phyloP scores from a whole-genome alignment of 1,140 invertebrate species.

The Sipha flava region DNA sequence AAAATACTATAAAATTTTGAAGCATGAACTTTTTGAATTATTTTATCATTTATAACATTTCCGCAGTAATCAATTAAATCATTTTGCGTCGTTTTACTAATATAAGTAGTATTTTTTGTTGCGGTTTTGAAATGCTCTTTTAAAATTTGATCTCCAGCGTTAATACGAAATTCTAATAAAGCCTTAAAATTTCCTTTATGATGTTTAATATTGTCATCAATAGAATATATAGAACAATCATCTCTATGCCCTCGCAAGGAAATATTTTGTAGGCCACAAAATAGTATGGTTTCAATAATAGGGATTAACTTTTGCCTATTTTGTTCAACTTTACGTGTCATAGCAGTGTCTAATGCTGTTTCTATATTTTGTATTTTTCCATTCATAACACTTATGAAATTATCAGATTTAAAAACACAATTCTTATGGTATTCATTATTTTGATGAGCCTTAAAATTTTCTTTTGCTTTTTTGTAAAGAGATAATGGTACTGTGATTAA shows the following conservation, averaged over 20 bases:
- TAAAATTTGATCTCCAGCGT: constrained; percentile 37
- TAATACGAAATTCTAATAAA: constrained; percentile 37
- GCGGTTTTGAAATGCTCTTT: constrained; percentile 37
- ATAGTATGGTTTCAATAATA: constrained; percentile 38
- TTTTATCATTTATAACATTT: constrained; percentile 29
- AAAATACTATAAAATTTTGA: constrained; percentile 34
- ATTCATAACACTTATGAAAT: neutral
- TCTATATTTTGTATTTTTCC: constrained; percentile 8
- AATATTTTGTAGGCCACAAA: constrained; percentile 39
- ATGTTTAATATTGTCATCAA: constrained; percentile 7
- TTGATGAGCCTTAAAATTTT: neutral
- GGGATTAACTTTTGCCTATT: neutral
- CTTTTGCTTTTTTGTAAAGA: constrained; percentile 2
- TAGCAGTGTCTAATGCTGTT: neutral
- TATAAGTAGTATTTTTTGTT: constrained; percentile 34
- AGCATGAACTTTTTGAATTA: constrained; percentile 34
- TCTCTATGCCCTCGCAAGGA: constrained; percentile 38
- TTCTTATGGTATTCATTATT: neutral
- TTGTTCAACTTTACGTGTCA: neutral
- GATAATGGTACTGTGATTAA: neutral
- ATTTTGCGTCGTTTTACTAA: constrained; percentile 36
- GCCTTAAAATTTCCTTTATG: constrained; percentile 41
- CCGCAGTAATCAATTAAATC: constrained; percentile 35
- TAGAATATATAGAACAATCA: constrained; percentile 33
- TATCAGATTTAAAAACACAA: neutral